Percentiles rank a stretch among this genome's conserved stretches.
phyloP scores from a whole-genome alignment of 2,113 vertebrate species.

The Apaloderma vittatum region DNA sequence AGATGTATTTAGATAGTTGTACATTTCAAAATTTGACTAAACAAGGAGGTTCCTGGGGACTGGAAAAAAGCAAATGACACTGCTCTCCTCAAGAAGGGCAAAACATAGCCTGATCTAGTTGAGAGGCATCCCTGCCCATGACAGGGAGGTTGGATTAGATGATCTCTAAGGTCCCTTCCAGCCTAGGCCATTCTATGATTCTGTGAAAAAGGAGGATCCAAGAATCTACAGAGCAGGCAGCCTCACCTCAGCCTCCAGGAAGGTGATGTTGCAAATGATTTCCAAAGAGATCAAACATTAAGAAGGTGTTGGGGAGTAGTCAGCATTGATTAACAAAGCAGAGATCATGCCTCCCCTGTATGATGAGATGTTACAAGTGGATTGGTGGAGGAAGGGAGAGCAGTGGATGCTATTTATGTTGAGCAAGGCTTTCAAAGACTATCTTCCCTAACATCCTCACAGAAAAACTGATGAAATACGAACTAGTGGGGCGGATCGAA shows the following conservation, averaged over 20 bases:
- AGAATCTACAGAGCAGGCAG: neutral
- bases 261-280: neutral
- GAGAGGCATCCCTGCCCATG: too few species aligned
- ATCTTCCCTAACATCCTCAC: neutral
- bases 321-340: neutral
- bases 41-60: neutral
- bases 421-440: neutral
- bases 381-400: neutral
- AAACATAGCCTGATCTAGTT: too few species aligned
- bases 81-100: neutral
- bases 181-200: too few species aligned
- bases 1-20: neutral
- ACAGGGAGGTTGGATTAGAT: too few species aligned
- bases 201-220: neutral
- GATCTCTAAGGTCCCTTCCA: too few species aligned
- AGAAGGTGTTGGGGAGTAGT: neutral
- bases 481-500: neutral
- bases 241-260: neutral
- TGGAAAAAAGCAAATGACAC: neutral
- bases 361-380: neutral
- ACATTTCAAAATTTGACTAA: neutral
- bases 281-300: neutral
- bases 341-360: neutral
- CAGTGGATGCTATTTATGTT: neutral
- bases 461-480: neutral